These are phyloP conservation scores for Bagarius yarrelli DNA, from an alignment of 2,113 vertebrate species.

Conservation along the genomic window DNA sequence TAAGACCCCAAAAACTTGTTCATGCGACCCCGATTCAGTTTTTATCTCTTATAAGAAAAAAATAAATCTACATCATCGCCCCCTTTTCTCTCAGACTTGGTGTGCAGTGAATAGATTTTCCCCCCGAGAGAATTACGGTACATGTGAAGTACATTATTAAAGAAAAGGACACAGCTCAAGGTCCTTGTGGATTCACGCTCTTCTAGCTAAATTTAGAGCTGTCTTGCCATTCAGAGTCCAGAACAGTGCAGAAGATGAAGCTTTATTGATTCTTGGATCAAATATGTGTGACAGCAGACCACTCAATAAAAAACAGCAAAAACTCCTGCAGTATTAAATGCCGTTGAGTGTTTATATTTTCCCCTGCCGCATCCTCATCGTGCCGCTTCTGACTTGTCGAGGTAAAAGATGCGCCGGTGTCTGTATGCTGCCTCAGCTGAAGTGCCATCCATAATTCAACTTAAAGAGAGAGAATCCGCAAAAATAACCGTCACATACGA, in stretches of 20 bases:
- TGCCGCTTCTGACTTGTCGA: neutral
- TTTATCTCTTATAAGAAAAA: too few relatives aligned
- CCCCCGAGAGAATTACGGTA: conserved; percentile 14
- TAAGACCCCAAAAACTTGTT: too few relatives aligned
- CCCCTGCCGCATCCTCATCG: neutral
- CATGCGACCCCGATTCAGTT: too few relatives aligned
- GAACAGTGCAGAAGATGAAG: conserved; percentile 6
- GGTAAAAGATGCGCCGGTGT: conserved; percentile 7
- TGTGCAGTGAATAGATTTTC: neutral
- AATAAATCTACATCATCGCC: too few relatives aligned
- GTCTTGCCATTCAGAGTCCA: neutral
- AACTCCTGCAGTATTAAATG: conserved; percentile 30
- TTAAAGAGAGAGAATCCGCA: conserved; percentile 17
- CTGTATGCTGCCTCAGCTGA: neutral
- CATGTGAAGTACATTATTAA: conserved; percentile 28
- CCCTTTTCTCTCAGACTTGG: neutral
- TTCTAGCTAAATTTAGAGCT: conserved; percentile 20
- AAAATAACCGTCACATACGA: conserved; percentile 7
- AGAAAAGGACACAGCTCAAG: conserved; percentile 24
- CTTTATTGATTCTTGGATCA: conserved; percentile 21
- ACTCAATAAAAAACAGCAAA: conserved; percentile 10
- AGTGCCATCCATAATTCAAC: conserved; percentile 45
- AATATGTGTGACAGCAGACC: conserved; percentile 4
- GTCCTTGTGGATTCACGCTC: conserved; percentile 20
- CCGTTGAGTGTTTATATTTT: conserved; percentile 21